Evolutionary conservation across 53 echinoderm and acorn worm species (phyloP), one percentile per base, ranked within the genome.

Genomic region (Mesocentrotus franciscanus): DNA sequence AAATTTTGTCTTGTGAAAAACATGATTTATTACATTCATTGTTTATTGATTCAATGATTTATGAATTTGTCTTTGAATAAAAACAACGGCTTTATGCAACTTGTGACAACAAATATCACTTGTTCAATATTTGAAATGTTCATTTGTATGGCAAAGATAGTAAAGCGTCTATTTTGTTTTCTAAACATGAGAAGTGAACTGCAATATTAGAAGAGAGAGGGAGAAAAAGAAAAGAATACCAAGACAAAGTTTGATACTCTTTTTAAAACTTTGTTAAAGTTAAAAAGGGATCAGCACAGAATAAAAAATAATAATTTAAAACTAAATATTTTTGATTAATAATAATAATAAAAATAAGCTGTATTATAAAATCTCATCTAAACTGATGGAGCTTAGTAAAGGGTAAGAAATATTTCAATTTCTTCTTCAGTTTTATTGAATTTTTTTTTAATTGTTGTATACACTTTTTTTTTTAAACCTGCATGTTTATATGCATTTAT

Each of bases 391-490:
- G 87, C 87, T 26, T 57, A 13, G 87, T 87, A 87, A 12, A 87
- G 57, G 87, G 87, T 87, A 87, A 87, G 87, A 87, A 26, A 57
- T n/a, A 84, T 87, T 87, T 58, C 34, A 16, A 34, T 42, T 27
- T 66, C 20, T 66, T 66, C 26, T 20, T 32, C 29, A 60, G 26
- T 79, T 79, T 78, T 27, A 79, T 79, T 79, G 0, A 66, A 17
- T 85, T 94, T 92, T 85, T 79, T 85, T 94, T 92, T 85, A 60
- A 36, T 64, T 94, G 56, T 94, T 83, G 16, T 85, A 32, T 81
- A 60, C 20, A 9, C 58, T 93, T 81, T 42, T 11, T 85, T 85
- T 85, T 85, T 57, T 87, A 11, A 4, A 17, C 58, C 58, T 29
- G 57, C 58, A 87, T 87, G 85, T 85, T 7, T 56, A 24, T 85